A percentile compares a stretch with the other conserved stretches of the same genome.
Evolutionary conservation across 2,888 invertebrate genomes (phyloP).

Genomic region (Gisinianus flammeolus): DNA sequence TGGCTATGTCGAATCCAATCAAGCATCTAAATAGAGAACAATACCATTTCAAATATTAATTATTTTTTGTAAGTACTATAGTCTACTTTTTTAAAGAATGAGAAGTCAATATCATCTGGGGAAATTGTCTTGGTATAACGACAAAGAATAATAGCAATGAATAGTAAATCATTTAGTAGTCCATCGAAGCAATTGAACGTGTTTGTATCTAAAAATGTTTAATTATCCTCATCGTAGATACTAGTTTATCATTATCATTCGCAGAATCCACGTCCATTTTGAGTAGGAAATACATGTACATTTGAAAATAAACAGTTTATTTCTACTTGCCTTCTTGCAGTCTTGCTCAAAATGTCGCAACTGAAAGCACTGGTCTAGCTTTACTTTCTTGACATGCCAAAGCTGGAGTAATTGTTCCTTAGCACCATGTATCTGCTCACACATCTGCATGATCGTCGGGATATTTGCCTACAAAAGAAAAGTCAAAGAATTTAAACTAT

Average conservation of each 20-base stretch:
- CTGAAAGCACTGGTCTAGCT: conserved; percentile 95
- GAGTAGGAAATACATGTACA: no score
- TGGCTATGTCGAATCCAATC: conserved; percentile 97
- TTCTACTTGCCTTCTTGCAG: conserved; percentile 87
- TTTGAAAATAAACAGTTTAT: no score
- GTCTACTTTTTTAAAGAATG: no score
- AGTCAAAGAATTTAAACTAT: background rate
- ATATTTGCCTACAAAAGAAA: conserved; percentile 63
- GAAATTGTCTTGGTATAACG: background rate
- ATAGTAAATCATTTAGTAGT: no score
- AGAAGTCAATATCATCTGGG: background rate
- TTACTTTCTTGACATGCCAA: conserved; percentile 94
- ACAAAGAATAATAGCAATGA: background rate
- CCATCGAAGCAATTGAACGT: no score
- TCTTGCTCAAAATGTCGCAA: conserved; percentile 94
- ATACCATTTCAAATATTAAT: no score
- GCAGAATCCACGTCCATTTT: no score
- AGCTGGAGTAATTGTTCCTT: conserved; percentile 89
- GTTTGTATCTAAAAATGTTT: no score
- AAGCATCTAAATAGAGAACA: conserved; percentile 75
- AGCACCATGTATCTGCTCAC: conserved; percentile 84
- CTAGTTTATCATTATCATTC: no score
- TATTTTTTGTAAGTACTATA: no score
- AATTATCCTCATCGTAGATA: no score
- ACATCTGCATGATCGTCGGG: conserved; percentile 77